These are phyloP conservation scores for Sceloporus tristichus DNA, from an alignment of 2,113 vertebrate species.

Conservation along the genomic window DNA sequence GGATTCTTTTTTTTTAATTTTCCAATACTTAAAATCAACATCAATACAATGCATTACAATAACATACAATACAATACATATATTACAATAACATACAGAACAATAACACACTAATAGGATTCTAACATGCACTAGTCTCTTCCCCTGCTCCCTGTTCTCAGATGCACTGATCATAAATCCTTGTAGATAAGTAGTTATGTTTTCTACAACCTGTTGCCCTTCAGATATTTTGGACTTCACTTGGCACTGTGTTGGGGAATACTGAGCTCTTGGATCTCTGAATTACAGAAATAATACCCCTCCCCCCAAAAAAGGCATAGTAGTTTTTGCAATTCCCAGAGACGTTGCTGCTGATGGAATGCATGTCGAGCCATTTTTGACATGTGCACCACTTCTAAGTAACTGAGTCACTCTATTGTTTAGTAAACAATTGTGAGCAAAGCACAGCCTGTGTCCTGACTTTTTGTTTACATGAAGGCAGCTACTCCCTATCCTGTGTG, in stretches of 20 bases:
- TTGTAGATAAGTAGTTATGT: not conserved
- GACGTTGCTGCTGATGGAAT: conserved; percentile 25
- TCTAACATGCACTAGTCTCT: too few species aligned
- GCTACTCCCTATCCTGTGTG: conserved; percentile 41
- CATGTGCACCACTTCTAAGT: conserved; percentile 10
- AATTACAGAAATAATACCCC: too few species aligned
- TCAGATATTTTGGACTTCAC: not conserved
- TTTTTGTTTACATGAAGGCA: conserved; percentile 17
- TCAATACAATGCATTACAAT: too few species aligned
- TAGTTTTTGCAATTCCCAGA: conserved; percentile 34
- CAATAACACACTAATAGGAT: too few species aligned
- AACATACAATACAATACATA: too few species aligned
- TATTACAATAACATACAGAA: too few species aligned
- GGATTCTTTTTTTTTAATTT: too few species aligned
- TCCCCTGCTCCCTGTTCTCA: not conserved
- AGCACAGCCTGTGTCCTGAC: conserved; percentile 41
- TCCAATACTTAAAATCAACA: too few species aligned
- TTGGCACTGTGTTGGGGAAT: not conserved
- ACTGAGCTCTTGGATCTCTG: not conserved
- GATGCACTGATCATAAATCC: not conserved
- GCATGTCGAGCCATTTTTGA: not conserved
- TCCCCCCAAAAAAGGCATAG: not conserved
- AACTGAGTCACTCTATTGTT: conserved; percentile 54
- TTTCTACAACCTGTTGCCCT: too few species aligned
- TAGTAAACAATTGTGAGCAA: conserved; percentile 58